phyloP scores from a whole-genome alignment of 2,888 invertebrate genomes.

The Parapristionchus giblindavisi region DNA sequence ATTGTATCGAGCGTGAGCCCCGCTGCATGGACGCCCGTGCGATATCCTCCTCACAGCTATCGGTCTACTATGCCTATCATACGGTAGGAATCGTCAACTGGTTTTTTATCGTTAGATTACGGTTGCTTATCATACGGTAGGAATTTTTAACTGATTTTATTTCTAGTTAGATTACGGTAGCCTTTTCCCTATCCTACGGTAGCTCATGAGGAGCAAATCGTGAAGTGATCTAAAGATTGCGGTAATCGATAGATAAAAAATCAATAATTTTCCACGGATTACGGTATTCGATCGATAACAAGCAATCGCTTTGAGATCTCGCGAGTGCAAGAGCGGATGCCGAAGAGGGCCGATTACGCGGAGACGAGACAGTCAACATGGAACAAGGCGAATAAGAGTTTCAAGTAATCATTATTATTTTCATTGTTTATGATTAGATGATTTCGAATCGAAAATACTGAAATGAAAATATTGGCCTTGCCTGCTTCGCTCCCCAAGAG shows the following conservation, averaged over 20 bases:
- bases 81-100: conserved; percentile 41
- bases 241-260: no score
- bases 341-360: conserved; percentile 46
- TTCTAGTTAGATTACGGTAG: no score
- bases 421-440: neutral
- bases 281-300: no score
- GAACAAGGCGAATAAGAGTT: conserved; percentile 50
- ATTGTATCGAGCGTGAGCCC: conserved; percentile 54
- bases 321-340: conserved; percentile 58
- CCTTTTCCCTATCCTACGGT: no score
- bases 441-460: neutral
- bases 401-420: conserved; percentile 42
- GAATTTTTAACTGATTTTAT: no score
- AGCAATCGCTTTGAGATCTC: conserved; percentile 45
- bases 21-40: conserved; percentile 50
- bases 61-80: conserved; percentile 59
- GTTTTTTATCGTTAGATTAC: neutral
- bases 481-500: neutral
- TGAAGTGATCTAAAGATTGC: no score
- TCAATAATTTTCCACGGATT: no score
- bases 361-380: conserved; percentile 51
- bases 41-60: conserved; percentile 50
- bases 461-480: neutral
- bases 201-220: no score
- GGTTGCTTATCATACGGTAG: no score